phyloP scores from a whole-genome alignment of 1,140 invertebrate genomes.

The Octopus sinensis region DNA sequence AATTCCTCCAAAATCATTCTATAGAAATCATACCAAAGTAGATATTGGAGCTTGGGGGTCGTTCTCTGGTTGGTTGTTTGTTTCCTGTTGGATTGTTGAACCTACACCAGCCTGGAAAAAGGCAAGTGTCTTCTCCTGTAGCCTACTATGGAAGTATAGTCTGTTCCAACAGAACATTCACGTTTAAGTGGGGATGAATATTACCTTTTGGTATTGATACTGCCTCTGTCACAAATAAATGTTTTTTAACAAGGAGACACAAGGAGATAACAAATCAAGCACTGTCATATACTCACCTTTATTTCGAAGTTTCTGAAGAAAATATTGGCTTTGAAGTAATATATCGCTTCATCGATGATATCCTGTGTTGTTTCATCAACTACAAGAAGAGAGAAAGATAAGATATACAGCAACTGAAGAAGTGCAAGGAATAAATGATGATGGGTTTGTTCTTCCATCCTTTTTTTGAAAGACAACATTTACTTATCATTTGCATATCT shows the following conservation, averaged over 20 bases:
- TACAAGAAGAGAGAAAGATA: slow-evolving; percentile 38
- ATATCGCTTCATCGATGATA: slow-evolving; percentile 96
- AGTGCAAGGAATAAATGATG: neutral
- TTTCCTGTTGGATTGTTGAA: too few relatives aligned
- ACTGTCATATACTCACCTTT: slow-evolving; percentile 67
- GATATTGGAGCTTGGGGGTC: too few relatives aligned
- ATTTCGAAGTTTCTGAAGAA: slow-evolving; percentile 99
- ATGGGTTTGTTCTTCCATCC: neutral
- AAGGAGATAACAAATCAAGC: neutral
- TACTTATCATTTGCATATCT: neutral
- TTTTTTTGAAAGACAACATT: neutral
- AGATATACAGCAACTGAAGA: neutral
- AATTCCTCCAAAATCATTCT: too few relatives aligned
- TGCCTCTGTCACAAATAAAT: neutral
- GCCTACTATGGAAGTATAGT: neutral
- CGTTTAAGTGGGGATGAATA: neutral
- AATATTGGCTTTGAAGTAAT: slow-evolving; percentile 98
- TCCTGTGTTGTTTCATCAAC: slow-evolving; percentile 68
- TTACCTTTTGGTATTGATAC: neutral
- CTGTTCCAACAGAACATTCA: neutral
- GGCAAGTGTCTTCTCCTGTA: too few relatives aligned
- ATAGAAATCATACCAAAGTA: too few relatives aligned
- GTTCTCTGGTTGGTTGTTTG: too few relatives aligned
- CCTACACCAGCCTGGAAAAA: too few relatives aligned
- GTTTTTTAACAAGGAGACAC: neutral